These are phyloP conservation scores for Netelia melanura DNA, from an alignment of 2,888 invertebrate species.

Conservation along the genomic window DNA sequence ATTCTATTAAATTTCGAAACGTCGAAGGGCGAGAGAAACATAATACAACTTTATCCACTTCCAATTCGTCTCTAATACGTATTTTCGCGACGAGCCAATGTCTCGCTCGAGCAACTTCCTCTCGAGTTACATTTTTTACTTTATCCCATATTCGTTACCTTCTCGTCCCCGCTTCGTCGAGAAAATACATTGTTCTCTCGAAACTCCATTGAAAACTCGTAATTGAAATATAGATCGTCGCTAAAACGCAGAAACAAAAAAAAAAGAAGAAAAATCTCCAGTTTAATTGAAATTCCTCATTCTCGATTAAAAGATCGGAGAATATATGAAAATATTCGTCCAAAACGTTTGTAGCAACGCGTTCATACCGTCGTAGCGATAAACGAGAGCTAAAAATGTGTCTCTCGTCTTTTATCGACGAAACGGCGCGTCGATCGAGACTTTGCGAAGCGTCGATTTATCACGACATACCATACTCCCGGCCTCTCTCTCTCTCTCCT, in stretches of 20 bases:
- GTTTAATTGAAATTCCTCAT: constrained; percentile 22
- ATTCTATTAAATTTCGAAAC: not conserved
- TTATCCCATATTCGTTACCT: not conserved
- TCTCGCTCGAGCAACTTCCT: constrained; percentile 44
- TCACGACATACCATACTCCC: constrained; percentile 4
- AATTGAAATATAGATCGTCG: constrained; percentile 47
- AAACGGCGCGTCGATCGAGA: not conserved
- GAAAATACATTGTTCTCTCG: not conserved
- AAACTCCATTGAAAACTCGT: constrained; percentile 34
- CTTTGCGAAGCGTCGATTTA: constrained; percentile 38
- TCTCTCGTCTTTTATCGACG: constrained; percentile 32
- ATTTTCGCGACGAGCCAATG: constrained; percentile 18
- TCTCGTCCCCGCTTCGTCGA: not conserved
- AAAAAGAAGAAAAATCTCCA: not conserved
- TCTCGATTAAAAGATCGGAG: not conserved
- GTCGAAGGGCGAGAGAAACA: not conserved
- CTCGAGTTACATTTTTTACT: constrained; percentile 40
- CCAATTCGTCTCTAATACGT: constrained; percentile 16
- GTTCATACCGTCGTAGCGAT: not conserved
- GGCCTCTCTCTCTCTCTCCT: not conserved
- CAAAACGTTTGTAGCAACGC: too few relatives aligned
- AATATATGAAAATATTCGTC: too few relatives aligned
- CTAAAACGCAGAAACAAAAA: not conserved
- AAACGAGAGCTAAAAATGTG: not conserved
- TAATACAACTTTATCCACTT: constrained; percentile 17